Base-by-base conservation (phyloP, 2,113 vertebrate species). In the Hemichromis elongatus region DNA sequence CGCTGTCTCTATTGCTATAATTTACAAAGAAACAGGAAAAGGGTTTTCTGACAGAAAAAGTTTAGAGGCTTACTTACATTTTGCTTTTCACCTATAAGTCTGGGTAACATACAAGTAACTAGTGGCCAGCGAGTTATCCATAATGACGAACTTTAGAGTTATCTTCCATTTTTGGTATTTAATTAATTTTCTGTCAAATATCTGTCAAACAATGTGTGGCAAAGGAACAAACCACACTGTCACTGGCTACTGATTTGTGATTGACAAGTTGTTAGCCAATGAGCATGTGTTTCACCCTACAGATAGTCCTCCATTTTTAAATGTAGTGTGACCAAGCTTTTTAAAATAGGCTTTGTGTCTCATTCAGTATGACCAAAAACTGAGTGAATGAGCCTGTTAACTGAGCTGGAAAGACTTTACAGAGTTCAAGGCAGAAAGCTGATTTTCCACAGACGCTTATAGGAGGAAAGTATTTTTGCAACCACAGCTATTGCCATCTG, bases 401-500 rank as follows among this genome's bases (percentile, higher is more conserved):
- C 37, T 26, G 24, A 26, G 63, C 21, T 6, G 63, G 37, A 45
- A 70, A 45, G 21, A 45, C 37, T 70, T 70, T 70, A 26, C 21
- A 45, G 8, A 45, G 37, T 45, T 70, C 12, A 70, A 45, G 21
- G 13, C 66, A 10, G 13, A 18, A 45, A 26, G 37, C 13, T 26
- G 37, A 45, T 70, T 70, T 45, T 42, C 21, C 37, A 70, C 11
- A 45, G 42, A 45, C 42, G 4, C 14, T 13, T 6, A 14, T 4
- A 70, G 3, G 37, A 9, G 0, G 1, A 10, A 45, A 70, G 66
- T 70, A 13, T 18, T 70, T 70, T 70, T 45, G 37, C 37, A 70
- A 70, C 66, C 37, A 45, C 26, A 70, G 21, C 37, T 45, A 26
- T 70, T 24, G 66, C 63, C 63, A 26, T 70, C 66, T 45, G 66